Evolutionary conservation across 2,113 vertebrate genomes (phyloP).

Genomic region (Carettochelys insculpta): DNA sequence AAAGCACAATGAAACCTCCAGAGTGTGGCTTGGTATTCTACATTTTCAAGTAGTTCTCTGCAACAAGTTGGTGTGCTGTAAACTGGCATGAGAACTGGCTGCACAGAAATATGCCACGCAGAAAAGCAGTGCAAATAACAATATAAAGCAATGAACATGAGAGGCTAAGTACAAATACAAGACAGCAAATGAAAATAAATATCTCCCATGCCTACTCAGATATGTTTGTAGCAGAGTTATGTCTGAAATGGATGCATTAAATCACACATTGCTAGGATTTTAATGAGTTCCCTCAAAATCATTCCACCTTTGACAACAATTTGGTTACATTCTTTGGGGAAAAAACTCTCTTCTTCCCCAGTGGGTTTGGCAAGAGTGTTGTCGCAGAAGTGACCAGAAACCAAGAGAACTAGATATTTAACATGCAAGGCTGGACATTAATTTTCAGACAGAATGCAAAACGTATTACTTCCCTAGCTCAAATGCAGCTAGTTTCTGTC

Average conservation of each 20-base stretch:
- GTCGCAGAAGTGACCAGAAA: background rate
- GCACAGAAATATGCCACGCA: background rate
- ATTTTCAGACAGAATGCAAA: background rate
- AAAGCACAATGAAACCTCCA: background rate
- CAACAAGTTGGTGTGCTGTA: background rate
- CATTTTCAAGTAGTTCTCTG: background rate
- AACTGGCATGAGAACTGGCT: background rate
- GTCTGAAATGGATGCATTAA: background rate
- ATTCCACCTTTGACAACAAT: background rate
- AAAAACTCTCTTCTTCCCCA: background rate
- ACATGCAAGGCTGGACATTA: background rate
- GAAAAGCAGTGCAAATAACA: background rate
- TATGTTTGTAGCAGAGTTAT: background rate
- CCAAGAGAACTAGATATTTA: background rate
- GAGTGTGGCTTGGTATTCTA: background rate
- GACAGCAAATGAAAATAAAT: background rate
- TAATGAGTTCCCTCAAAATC: background rate
- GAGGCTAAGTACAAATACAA: background rate
- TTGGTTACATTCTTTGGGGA: background rate
- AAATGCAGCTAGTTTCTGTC: background rate
- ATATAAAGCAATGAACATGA: background rate
- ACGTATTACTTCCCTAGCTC: background rate
- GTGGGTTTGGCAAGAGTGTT: background rate
- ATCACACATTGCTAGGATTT: background rate
- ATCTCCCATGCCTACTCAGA: background rate